phyloP scores from a whole-genome alignment of 2,113 vertebrate species.

The Sminthopsis crassicaudata region DNA sequence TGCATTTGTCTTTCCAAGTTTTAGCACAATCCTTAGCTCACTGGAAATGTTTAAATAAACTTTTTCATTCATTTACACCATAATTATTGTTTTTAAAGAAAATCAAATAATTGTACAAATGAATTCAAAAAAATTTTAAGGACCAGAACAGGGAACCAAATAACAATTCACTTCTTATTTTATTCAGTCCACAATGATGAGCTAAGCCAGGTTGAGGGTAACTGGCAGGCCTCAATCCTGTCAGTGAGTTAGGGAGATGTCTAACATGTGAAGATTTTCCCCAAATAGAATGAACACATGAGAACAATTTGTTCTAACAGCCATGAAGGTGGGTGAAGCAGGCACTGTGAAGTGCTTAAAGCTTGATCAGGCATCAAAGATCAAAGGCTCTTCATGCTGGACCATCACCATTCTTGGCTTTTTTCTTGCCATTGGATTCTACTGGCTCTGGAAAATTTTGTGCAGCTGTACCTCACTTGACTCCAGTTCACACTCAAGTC shows the following conservation, averaged over 20 bases:
- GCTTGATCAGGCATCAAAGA: too few relatives aligned
- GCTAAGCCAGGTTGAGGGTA: too few relatives aligned
- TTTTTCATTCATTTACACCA: not conserved
- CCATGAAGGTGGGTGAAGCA: too few relatives aligned
- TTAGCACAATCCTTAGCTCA: not conserved
- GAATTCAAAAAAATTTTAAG: not conserved
- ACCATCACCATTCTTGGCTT: not conserved
- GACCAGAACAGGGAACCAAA: not conserved
- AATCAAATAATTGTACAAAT: not conserved
- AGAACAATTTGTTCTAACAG: too few relatives aligned
- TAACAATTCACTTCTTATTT: not conserved
- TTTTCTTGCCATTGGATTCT: not conserved
- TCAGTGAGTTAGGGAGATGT: too few relatives aligned
- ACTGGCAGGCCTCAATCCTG: too few relatives aligned
- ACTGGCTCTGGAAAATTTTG: not conserved
- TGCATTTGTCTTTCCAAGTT: not conserved
- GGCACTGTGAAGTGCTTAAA: too few relatives aligned
- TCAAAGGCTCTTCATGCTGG: not conserved
- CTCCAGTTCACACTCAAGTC: not conserved
- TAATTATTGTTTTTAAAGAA: not conserved
- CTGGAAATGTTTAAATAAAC: not conserved
- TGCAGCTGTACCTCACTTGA: not conserved
- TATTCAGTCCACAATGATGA: not conserved
- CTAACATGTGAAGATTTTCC: too few relatives aligned
- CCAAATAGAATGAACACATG: too few relatives aligned